phyloP scores from a whole-genome alignment of 2,888 invertebrate genomes.

The Embidobia sp. region DNA sequence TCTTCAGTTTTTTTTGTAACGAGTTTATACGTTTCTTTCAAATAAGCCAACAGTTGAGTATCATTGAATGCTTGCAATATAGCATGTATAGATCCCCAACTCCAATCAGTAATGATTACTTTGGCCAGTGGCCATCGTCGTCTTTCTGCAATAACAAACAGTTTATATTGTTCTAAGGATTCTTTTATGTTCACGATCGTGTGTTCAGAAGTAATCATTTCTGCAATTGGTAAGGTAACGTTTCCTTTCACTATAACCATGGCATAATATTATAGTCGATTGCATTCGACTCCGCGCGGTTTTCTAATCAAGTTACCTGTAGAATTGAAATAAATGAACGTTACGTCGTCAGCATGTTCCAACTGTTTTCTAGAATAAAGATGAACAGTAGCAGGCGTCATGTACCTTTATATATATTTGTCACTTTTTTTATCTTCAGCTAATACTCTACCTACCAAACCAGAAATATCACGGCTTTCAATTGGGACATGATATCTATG shows the following conservation, averaged over 20 bases:
- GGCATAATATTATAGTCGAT: constrained; percentile 5
- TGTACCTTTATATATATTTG: constrained; percentile 3
- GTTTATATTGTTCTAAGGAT: neutral
- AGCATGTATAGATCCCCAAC: constrained; percentile 5
- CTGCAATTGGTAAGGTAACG: constrained; percentile 14
- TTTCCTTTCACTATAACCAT: constrained; percentile 9
- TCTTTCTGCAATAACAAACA: neutral
- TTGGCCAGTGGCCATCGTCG: neutral
- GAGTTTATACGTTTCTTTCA: no score
- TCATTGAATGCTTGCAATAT: no score
- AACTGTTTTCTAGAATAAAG: constrained; percentile 4
- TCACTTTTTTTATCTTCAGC: neutral
- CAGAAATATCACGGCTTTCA: neutral
- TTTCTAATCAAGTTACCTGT: constrained; percentile 10
- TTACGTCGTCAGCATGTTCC: neutral
- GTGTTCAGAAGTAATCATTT: constrained; percentile 30
- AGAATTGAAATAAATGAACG: constrained; percentile 18
- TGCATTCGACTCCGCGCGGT: constrained; percentile 10
- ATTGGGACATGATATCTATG: neutral
- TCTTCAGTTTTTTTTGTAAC: no score
- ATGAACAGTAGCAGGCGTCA: neutral
- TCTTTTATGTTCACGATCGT: neutral
- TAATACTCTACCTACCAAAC: neutral
- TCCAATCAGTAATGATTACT: constrained; percentile 19
- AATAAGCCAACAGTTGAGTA: no score